Percentiles rank a stretch among this genome's conserved stretches.
Evolutionary conservation across 2,113 vertebrate genomes (phyloP).

Genomic region (Struthidea cinerea): DNA sequence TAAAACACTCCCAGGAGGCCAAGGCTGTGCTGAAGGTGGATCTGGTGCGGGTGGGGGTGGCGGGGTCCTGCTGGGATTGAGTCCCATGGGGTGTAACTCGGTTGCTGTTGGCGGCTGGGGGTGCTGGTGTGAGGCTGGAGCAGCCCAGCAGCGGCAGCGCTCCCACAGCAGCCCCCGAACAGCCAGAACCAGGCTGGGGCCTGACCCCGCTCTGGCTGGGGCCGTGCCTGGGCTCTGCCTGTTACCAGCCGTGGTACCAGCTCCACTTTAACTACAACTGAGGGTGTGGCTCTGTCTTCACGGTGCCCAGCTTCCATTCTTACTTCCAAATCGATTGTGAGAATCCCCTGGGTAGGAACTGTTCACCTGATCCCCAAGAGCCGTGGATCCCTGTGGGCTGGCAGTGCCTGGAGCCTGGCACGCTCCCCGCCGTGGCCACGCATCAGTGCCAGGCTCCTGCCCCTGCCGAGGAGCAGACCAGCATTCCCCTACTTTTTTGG

Average conservation of each 20-base stretch:
- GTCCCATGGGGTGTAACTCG: accelerated
- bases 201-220: accelerated
- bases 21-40: accelerated
- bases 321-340: neutral
- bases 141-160: accelerated
- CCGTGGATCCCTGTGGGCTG: neutral
- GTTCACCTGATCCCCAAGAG: accelerated
- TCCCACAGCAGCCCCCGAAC: neutral
- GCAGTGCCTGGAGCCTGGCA: neutral
- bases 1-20: accelerated
- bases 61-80: neutral
- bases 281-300: neutral
- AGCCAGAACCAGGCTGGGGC: neutral
- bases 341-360: neutral
- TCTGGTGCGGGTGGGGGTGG: neutral
- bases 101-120: accelerated
- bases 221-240: accelerated
- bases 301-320: neutral
- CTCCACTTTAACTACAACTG: accelerated
- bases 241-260: accelerated
- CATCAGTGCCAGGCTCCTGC: neutral
- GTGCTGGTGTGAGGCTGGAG: neutral
- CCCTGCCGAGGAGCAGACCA: accelerated
- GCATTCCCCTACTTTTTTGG: accelerated
- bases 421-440: accelerated